Conservation (phyloP, 2,888 invertebrate genomes). For the Meiosimyza decipiens region DNA sequence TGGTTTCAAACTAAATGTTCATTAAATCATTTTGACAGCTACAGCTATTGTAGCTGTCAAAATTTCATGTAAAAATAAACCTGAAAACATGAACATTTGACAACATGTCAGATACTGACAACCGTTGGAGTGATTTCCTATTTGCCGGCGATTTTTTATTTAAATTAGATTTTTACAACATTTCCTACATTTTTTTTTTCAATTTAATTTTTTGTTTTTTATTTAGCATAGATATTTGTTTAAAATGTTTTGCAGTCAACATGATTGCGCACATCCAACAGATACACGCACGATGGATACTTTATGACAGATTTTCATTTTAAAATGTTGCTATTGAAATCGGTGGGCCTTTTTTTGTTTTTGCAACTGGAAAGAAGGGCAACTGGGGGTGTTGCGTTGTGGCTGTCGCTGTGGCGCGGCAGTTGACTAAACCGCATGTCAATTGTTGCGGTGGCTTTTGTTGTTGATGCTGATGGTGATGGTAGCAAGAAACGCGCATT, state of each 20-base stretch:
- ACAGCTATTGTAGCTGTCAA: no score
- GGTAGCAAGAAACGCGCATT: not conserved
- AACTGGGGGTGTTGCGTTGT: not conserved
- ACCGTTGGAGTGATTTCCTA: no score
- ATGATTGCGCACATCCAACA: conserved; percentile 6
- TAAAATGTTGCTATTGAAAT: not conserved
- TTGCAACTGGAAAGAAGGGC: not conserved
- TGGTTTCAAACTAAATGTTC: no score
- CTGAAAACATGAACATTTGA: no score
- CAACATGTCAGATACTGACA: no score
- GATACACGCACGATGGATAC: not conserved
- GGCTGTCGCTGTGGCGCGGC: not conserved
- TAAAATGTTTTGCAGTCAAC: not conserved
- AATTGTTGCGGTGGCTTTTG: not conserved
- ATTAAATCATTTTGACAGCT: no score
- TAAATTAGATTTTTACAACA: no score
- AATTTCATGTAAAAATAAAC: no score
- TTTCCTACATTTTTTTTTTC: no score
- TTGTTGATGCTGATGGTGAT: conserved; percentile 3
- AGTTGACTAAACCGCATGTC: not conserved
- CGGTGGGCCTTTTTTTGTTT: not conserved
- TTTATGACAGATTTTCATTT: conserved; percentile 25
- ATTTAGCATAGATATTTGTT: not conserved
- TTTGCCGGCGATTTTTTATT: no score
- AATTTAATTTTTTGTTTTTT: not conserved